phyloP scores from a whole-genome alignment of 2,113 vertebrate genomes.

The Calyptomena viridis region DNA sequence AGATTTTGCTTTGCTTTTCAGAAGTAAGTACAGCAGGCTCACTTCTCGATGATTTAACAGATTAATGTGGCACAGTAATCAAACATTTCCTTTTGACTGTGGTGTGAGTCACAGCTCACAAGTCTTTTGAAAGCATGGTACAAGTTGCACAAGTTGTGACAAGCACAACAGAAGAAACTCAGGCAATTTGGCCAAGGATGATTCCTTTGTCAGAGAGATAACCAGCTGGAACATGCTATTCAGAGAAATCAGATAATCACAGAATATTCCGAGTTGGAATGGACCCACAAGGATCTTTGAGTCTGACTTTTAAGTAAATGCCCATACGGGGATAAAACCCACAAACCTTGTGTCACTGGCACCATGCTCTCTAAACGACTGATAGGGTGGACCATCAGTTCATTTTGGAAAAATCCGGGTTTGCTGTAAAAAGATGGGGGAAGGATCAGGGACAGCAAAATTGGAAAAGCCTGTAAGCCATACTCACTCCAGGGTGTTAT shows the following conservation, averaged over 20 bases:
- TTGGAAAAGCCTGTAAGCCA: neutral
- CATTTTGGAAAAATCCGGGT: neutral
- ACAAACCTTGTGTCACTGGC: too few species aligned
- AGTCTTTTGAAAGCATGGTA: neutral
- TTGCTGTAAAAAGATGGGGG: neutral
- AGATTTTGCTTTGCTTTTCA: neutral
- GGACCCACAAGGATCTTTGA: too few species aligned
- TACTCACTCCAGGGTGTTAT: constrained; percentile 58
- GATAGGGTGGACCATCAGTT: neutral
- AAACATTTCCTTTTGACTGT: neutral
- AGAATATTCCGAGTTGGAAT: too few species aligned
- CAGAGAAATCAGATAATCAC: neutral
- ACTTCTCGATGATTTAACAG: neutral
- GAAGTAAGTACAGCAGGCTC: neutral
- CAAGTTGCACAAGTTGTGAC: neutral
- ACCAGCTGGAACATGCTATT: neutral
- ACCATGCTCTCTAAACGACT: too few species aligned
- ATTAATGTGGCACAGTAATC: neutral
- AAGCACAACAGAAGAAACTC: neutral
- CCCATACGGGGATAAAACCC: too few species aligned
- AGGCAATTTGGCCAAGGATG: neutral
- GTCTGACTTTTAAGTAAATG: too few species aligned
- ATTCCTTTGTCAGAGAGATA: neutral
- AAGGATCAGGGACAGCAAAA: neutral
- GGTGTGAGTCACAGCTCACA: neutral